phyloP scores from a whole-genome alignment of 1,140 invertebrate species.

The Galleria mellonella region DNA sequence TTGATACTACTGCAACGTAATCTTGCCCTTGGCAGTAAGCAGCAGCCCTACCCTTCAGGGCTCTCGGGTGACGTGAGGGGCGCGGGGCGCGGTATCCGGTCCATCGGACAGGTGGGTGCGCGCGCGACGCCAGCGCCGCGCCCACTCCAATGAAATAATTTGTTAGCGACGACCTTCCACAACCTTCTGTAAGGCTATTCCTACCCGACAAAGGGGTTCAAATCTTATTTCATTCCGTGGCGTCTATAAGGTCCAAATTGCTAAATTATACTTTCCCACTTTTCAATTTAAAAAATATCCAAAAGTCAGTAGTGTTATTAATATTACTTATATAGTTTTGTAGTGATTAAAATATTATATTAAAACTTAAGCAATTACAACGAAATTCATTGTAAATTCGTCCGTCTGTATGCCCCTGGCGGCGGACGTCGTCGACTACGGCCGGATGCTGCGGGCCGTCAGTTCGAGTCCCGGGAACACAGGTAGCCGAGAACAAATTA shows the following conservation, averaged over 20 bases:
- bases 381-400: conserved; percentile 7
- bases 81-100: conserved; percentile 55
- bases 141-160: conserved; percentile 44
- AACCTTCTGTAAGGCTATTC: conserved; percentile 39
- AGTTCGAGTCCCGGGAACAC: conserved; percentile 35
- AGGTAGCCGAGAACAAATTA: conserved; percentile 60
- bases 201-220: conserved; percentile 6
- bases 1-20: too few relatives aligned
- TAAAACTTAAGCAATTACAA: too few relatives aligned
- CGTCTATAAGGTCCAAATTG: background rate
- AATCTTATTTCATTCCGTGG: conserved; percentile 6
- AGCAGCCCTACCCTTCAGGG: too few relatives aligned
- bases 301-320: too few relatives aligned
- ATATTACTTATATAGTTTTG: too few relatives aligned
- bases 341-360: too few relatives aligned
- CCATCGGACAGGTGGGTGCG: conserved; percentile 49
- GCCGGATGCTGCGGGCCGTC: background rate
- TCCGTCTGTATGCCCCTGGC: too few relatives aligned
- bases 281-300: too few relatives aligned
- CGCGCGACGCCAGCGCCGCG: conserved; percentile 27
- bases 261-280: too few relatives aligned
- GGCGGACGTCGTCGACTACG: too few relatives aligned
- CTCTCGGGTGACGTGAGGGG: conserved; percentile 11
- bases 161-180: conserved; percentile 51
- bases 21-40: too few relatives aligned